Base-by-base conservation (phyloP, 1,140 invertebrate species). In the Nebria ingens region DNA sequence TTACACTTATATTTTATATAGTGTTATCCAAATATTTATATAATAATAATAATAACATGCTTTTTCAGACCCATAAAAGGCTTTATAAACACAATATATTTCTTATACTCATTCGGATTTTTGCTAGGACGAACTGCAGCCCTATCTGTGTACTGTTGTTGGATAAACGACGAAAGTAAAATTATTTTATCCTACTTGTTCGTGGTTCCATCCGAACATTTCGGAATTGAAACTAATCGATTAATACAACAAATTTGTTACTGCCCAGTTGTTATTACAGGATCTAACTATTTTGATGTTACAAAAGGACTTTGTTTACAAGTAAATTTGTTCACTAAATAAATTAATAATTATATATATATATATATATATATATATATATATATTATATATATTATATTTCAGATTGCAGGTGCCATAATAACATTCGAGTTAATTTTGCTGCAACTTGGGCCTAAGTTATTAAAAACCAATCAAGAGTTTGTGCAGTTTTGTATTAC, bases 41-140 rank as follows among this genome's bases (percentile, higher is more conserved):
- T n/a, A n/a, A n/a, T n/a, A n/a, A n/a, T n/a, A n/a, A n/a, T n/a
- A n/a, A n/a, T n/a, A n/a, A n/a, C n/a, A n/a, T n/a, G n/a, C n/a
- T n/a, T n/a, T n/a, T n/a, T n/a, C n/a, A n/a, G n/a, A n/a, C n/a
- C n/a, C n/a, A n/a, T n/a, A n/a, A n/a, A n/a, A n/a, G n/a, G n/a
- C n/a, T n/a, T n/a, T n/a, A n/a, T n/a, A n/a, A n/a, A n/a, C 4
- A 45, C 40, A 4, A 17, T 55, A 12, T 82, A 81, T 57, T 82
- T 79, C 58, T 80, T 79, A 63, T 77, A 74, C 21, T 82, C 79
- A 0, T 78, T 83, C 55, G 57, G 65, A 0, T 81, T 78, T 60
- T 62, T 83, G 6, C 67, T 82, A 9, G 64, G 71, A 3, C 70
- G 80, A 58, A 80, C 79, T 0, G 58, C 76, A 17, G 64, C 72